phyloP scores from a whole-genome alignment of 2,888 invertebrate species.

The Liodrosophila aerea region DNA sequence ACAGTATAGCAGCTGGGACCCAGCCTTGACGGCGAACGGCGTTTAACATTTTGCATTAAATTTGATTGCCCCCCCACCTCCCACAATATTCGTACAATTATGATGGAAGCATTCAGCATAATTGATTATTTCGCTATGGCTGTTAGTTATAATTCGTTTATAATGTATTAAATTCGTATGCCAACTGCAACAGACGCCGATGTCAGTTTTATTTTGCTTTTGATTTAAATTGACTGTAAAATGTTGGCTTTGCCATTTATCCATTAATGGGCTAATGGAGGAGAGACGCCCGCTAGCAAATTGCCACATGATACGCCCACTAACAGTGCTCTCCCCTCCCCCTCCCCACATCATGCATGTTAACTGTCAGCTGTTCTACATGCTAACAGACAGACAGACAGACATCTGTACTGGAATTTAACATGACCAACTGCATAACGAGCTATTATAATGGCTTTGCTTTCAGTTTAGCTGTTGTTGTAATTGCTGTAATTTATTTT shows the following conservation, averaged over 20 bases:
- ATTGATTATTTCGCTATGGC: constrained; percentile 38
- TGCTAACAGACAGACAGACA: too few species aligned
- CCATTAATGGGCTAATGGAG: constrained; percentile 35
- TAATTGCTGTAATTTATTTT: constrained; percentile 69
- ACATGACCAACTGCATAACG: constrained; percentile 40
- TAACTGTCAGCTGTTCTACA: constrained; percentile 15
- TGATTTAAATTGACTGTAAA: constrained; percentile 34
- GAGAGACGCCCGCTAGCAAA: constrained; percentile 14
- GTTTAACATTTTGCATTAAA: constrained; percentile 24
- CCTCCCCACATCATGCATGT: constrained; percentile 8
- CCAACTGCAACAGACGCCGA: constrained; percentile 2
- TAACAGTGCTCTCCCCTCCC: neutral
- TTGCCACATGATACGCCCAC: constrained; percentile 31
- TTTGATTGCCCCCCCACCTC: too few species aligned
- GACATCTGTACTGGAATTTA: neutral
- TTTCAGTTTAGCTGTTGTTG: constrained; percentile 49
- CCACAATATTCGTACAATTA: neutral
- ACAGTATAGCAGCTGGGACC: constrained; percentile 12
- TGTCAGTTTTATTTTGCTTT: constrained; percentile 6
- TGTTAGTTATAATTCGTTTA: constrained; percentile 18
- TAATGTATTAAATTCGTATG: constrained; percentile 21
- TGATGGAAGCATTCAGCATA: constrained; percentile 25
- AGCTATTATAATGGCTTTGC: constrained; percentile 52
- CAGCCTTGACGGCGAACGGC: constrained; percentile 24
- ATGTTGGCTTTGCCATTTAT: constrained; percentile 39